phyloP scores from a whole-genome alignment of 2,888 invertebrate species.

The Himalopsyche kuldschensis region DNA sequence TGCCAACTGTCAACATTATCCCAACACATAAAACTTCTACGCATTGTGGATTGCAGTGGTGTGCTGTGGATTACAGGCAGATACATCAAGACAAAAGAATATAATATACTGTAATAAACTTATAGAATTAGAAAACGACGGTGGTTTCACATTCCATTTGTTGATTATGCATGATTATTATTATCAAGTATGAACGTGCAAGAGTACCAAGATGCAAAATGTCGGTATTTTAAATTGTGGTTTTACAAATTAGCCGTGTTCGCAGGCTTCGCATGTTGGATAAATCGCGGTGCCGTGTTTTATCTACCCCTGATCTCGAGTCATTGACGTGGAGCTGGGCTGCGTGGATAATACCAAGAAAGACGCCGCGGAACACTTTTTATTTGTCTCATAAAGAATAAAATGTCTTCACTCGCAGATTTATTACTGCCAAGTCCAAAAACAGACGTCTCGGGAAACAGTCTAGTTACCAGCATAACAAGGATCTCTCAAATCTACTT shows the following conservation, averaged over 20 bases:
- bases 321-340: background rate
- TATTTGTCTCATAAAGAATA: slow-evolving; percentile 32
- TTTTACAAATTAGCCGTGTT: background rate
- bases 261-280: slow-evolving; percentile 1
- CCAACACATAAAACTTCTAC: no score
- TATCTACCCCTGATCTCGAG: background rate
- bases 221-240: background rate
- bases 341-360: slow-evolving; percentile 1
- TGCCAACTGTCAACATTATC: no score
- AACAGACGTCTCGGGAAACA: slow-evolving; percentile 4
- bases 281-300: background rate
- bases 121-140: no score
- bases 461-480: background rate
- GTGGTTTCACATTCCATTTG: no score
- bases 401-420: slow-evolving; percentile 25
- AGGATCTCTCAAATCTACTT: background rate
- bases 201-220: background rate
- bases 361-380: slow-evolving; percentile 11
- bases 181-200: background rate
- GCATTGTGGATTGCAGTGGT: no score
- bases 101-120: no score
- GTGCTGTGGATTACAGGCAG: no score
- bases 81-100: no score
- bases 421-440: slow-evolving; percentile 17
- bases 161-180: no score